Percentiles rank a stretch among this genome's conserved stretches.
phyloP scores from a whole-genome alignment of 2,797 vertebrate genomes.

The Enteromius mattozi region DNA sequence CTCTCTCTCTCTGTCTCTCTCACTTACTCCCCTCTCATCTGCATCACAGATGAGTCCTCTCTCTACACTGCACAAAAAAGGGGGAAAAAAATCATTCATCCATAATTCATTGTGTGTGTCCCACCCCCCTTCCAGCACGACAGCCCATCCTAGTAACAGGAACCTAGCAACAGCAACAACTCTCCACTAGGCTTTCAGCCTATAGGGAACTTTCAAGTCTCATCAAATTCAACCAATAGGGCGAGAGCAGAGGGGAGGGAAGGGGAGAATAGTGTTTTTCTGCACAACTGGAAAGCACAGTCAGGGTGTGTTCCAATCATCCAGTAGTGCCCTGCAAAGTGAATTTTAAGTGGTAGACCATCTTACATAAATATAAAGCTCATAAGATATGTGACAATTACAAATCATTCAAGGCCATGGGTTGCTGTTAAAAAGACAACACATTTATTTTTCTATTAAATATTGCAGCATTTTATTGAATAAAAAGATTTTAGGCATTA shows the following conservation, averaged over 20 bases:
- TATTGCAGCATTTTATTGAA: not conserved
- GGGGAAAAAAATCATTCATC: slow-evolving; percentile 85
- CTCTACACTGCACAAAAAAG: slow-evolving; percentile 35
- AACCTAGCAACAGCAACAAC: slow-evolving; percentile 89
- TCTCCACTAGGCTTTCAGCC: slow-evolving; percentile 71
- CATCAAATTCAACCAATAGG: slow-evolving; percentile 77
- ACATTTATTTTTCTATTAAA: not conserved
- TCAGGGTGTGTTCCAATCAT: slow-evolving; percentile 15
- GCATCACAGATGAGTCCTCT: slow-evolving; percentile 91
- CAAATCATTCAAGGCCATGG: not conserved
- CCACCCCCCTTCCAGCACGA: slow-evolving; percentile 83
- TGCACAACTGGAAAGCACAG: slow-evolving; percentile 46
- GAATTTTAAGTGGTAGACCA: not conserved
- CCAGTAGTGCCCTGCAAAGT: not conserved
- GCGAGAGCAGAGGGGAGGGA: slow-evolving; percentile 47
- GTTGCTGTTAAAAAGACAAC: not conserved
- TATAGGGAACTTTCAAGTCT: slow-evolving; percentile 77
- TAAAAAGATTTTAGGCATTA: not conserved
- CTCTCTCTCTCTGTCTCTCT: slow-evolving; percentile 18
- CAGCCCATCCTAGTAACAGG: slow-evolving; percentile 89
- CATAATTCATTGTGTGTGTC: slow-evolving; percentile 96
- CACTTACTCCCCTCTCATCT: slow-evolving; percentile 79
- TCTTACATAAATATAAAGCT: slow-evolving; percentile 1
- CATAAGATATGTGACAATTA: not conserved
- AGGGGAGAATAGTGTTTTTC: slow-evolving; percentile 63